These are phyloP conservation scores for Manacus vitellinus DNA, from an alignment of 2,113 vertebrate genomes.

Conservation along the genomic window DNA sequence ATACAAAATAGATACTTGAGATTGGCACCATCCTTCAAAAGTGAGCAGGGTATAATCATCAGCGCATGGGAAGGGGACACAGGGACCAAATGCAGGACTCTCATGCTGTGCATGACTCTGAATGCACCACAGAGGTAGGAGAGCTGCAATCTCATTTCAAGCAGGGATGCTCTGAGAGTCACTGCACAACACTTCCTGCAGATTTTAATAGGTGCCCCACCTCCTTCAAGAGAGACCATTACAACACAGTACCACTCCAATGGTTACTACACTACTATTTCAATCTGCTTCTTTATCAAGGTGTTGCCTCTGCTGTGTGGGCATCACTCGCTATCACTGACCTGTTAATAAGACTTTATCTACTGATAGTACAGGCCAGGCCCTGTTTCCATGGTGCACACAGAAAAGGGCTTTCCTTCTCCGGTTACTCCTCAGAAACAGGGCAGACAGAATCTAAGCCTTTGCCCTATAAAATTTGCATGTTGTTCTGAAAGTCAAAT, in stretches of 20 bases:
- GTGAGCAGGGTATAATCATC: not conserved
- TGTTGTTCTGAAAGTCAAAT: conserved; percentile 25
- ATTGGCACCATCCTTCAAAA: not conserved
- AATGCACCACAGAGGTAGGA: not conserved
- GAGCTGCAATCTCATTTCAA: not conserved
- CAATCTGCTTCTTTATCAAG: not conserved
- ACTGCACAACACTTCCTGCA: not conserved
- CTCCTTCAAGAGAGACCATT: not conserved
- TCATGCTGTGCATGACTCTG: not conserved
- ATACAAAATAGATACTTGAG: not conserved
- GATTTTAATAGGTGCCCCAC: not conserved
- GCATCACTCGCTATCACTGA: not conserved
- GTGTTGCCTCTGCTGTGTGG: not conserved
- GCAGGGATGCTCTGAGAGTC: not conserved
- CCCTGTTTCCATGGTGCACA: not conserved
- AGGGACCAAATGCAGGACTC: not conserved
- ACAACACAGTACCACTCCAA: not conserved
- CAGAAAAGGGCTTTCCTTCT: not conserved
- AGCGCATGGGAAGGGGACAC: not conserved
- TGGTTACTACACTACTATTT: not conserved
- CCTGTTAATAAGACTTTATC: not conserved
- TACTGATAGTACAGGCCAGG: not conserved
- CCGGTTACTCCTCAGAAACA: not conserved
- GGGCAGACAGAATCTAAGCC: not conserved
- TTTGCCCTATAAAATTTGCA: conserved; percentile 5